A percentile compares a stretch with the other conserved stretches of the same genome.
Evolutionary conservation across 2,113 vertebrate species (phyloP).

Genomic region (Laticauda colubrina): DNA sequence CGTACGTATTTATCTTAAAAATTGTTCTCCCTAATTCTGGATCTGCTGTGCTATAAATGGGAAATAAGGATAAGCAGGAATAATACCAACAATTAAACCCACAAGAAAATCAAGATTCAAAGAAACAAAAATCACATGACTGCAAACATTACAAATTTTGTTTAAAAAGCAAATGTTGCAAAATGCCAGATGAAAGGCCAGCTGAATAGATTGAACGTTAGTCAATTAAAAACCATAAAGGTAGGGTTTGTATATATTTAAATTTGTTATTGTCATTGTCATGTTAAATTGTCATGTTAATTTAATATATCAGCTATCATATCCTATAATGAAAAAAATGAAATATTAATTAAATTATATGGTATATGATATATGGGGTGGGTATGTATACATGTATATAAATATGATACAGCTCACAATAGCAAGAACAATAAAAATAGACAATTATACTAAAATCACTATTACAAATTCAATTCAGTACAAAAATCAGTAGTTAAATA

Average conservation of each 20-base stretch:
- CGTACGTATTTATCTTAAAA: background rate
- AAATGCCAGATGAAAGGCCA: background rate
- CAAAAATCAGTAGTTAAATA: background rate
- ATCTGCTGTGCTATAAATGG: background rate
- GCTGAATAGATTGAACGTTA: background rate
- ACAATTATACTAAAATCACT: background rate
- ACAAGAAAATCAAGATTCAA: background rate
- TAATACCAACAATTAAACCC: background rate
- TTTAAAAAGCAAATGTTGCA: background rate
- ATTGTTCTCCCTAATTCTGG: background rate
- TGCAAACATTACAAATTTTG: background rate
- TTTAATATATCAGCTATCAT: no score
- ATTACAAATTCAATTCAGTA: background rate
- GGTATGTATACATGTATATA: no score
- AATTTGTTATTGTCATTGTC: no score
- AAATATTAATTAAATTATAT: no score
- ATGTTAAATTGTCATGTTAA: no score
- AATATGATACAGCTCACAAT: background rate
- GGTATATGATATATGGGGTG: no score
- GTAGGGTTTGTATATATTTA: background rate
- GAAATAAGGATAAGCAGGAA: background rate
- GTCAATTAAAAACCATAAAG: background rate
- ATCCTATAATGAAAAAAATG: no score
- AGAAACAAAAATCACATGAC: background rate
- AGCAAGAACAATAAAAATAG: background rate